Evolutionary conservation across 2,888 invertebrate genomes (phyloP), one percentile per base, ranked within the genome.

Genomic region (Himalopsyche anomala): DNA sequence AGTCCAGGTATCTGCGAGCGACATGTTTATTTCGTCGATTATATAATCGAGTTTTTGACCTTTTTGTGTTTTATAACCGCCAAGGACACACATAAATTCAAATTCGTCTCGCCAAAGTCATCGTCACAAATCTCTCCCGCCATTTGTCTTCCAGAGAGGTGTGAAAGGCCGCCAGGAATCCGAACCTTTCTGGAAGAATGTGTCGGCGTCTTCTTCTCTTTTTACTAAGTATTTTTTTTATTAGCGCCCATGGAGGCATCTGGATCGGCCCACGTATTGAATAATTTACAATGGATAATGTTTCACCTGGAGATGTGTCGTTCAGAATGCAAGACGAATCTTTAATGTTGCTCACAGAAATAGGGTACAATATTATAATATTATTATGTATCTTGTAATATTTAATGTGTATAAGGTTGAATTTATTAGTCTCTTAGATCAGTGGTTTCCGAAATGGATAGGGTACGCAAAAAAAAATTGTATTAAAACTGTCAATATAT

Each of bases 281-380:
- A 62, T 62, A 62, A 62, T 62, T 62, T 62, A 62, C 62, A 62
- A 62, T 62, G 19, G 62, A 62, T 62, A 62, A 62, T 62, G 62
- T 62, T 62, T 62, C 62, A 62, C 11, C 62, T 28, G 62, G 28
- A 62, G 56, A 11, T 62, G 11, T 62, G 28, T 28, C 28, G 28
- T 62, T 62, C 62, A 62, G 62, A 62, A 62, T 62, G 62, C 62
- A 62, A 62, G 62, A 62, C 62, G 19, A 62, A 62, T 62, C 8
- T 62, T 62, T 62, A 62, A 62, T 62, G 62, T 62, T 19, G 19
- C 19, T 9, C n/a, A 9, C 19, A n/a, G 62, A 62, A 62, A 62
- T 19, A 62, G 19, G 62, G 62, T 62, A 19, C 5, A 2, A 62
- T 62, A 11, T 19, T 62, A 19, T 6, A 12, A 19, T 62, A 28